These are phyloP conservation scores for Brachionus rotundiformis DNA, from an alignment of 1,140 invertebrate genomes.

Conservation along the genomic window DNA sequence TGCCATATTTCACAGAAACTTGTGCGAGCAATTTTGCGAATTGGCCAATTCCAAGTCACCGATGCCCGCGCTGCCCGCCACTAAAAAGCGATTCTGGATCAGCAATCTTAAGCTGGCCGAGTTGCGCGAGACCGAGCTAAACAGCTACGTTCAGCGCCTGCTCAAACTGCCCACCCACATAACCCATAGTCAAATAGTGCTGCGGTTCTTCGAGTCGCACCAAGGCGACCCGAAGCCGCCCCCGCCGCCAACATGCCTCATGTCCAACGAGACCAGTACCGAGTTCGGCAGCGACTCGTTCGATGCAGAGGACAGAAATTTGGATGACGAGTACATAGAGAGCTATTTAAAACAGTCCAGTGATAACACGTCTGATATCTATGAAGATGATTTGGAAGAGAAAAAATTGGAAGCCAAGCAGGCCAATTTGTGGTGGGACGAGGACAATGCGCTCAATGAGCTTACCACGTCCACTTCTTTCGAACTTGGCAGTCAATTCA, in stretches of 20 bases:
- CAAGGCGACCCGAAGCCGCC: slow-evolving; percentile 25
- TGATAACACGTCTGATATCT: neutral
- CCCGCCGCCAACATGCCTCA: no score
- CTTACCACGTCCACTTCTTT: slow-evolving; percentile 8
- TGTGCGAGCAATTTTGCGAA: neutral
- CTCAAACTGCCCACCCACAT: slow-evolving; percentile 28
- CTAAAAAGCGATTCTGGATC: slow-evolving; percentile 29
- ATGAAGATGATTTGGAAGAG: neutral
- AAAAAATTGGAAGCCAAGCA: neutral
- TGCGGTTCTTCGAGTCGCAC: slow-evolving; percentile 32
- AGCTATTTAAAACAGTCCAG: neutral
- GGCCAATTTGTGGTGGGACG: slow-evolving; percentile 33
- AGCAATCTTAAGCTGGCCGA: slow-evolving; percentile 16
- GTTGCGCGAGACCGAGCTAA: slow-evolving; percentile 18
- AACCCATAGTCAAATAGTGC: slow-evolving; percentile 38
- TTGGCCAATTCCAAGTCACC: neutral
- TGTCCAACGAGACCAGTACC: neutral
- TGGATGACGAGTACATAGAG: slow-evolving; percentile 13
- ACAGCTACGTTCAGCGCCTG: slow-evolving; percentile 28
- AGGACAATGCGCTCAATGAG: slow-evolving; percentile 47
- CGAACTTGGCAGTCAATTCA: slow-evolving; percentile 10
- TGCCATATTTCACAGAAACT: neutral
- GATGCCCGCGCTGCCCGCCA: neutral
- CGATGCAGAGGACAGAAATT: neutral
- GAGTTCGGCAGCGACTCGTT: neutral